phyloP scores from a whole-genome alignment of 2,888 invertebrate species.

The Girardia tigrina region DNA sequence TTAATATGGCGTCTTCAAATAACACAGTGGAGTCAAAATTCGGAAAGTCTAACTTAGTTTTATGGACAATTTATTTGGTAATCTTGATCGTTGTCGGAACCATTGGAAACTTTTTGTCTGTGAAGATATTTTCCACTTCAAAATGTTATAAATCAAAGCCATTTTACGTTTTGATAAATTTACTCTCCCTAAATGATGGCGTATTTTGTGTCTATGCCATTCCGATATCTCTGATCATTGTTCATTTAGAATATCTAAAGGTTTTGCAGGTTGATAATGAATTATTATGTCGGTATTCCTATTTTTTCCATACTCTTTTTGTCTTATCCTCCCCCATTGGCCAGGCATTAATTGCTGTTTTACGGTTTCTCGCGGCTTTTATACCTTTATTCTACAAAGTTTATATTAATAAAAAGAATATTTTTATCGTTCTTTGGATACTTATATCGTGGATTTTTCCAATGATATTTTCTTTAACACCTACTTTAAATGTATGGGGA shows the following conservation, averaged over 20 bases:
- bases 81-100: not conserved
- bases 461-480: constrained; percentile 20
- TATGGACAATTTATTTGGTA: not conserved
- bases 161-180: not conserved
- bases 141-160: not conserved
- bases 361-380: constrained; percentile 25
- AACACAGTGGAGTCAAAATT: not conserved
- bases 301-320: constrained; percentile 29
- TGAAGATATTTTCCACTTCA: not conserved
- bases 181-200: constrained; percentile 31
- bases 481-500: constrained; percentile 21
- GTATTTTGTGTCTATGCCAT: constrained; percentile 26
- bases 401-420: not conserved
- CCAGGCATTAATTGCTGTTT: constrained; percentile 31
- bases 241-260: not conserved
- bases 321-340: constrained; percentile 25
- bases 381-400: constrained; percentile 21
- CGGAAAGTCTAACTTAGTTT: not conserved
- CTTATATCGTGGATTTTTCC: constrained; percentile 8
- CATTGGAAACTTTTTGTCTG: not conserved
- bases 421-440: constrained; percentile 18
- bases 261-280: not conserved
- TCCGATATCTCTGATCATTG: not conserved
- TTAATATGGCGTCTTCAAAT: not conserved
- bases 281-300: constrained; percentile 17